Conservation (phyloP, 37 sponge, comb jelly and placozoan genomes). For the Hexactinellida sp. region DNA sequence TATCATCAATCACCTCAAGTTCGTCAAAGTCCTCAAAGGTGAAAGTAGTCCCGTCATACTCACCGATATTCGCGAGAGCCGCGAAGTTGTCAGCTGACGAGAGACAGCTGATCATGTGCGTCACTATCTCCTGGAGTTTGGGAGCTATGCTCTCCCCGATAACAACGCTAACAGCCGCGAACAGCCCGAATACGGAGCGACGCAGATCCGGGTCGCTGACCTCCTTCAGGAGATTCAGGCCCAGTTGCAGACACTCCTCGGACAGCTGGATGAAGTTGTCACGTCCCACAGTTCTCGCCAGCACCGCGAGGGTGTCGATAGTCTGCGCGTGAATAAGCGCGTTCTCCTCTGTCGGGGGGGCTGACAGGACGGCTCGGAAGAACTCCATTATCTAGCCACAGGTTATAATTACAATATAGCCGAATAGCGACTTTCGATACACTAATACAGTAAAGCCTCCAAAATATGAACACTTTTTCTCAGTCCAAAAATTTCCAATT, state of each 20-base stretch:
- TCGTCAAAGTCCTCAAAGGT: slow-evolving; percentile 50
- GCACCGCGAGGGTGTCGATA: slow-evolving; percentile 73
- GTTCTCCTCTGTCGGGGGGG: neutral
- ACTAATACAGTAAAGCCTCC: too few species aligned
- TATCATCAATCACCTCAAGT: slow-evolving; percentile 8
- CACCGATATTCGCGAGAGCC: neutral
- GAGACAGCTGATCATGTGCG: slow-evolving; percentile 60
- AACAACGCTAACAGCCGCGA: slow-evolving; percentile 65
- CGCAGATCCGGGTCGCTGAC: slow-evolving; percentile 53
- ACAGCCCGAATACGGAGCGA: slow-evolving; percentile 69
- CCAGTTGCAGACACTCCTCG: slow-evolving; percentile 67
- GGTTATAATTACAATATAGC: too few species aligned
- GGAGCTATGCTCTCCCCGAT: slow-evolving; percentile 38
- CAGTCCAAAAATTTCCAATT: too few species aligned
- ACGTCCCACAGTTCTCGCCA: slow-evolving; percentile 67
- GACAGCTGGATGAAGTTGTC: slow-evolving; percentile 67
- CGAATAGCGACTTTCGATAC: too few species aligned
- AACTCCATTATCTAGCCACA: slow-evolving; percentile 18
- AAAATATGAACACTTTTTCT: too few species aligned
- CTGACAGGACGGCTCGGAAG: neutral
- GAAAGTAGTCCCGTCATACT: neutral
- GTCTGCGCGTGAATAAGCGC: slow-evolving; percentile 16
- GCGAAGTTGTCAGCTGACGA: slow-evolving; percentile 50
- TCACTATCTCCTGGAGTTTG: slow-evolving; percentile 45
- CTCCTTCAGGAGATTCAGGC: slow-evolving; percentile 34